A percentile compares a stretch with the other conserved stretches of the same genome.
These are phyloP conservation scores for Escarpia spicata DNA, from an alignment of 2,888 invertebrate species.

Conservation along the genomic window DNA sequence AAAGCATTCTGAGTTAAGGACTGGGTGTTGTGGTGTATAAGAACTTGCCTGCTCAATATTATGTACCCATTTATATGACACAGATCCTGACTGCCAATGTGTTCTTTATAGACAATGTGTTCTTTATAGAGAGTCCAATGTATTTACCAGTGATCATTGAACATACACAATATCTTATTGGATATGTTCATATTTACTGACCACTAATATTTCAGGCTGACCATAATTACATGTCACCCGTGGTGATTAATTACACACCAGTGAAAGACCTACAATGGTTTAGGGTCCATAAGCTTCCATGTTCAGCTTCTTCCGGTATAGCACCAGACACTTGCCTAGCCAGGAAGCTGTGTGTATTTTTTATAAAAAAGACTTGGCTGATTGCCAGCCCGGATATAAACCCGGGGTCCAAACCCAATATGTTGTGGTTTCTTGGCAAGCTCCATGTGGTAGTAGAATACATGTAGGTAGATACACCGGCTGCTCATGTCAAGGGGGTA, in stretches of 20 bases:
- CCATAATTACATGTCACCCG: neutral
- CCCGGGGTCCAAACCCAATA: neutral
- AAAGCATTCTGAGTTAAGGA: too few species aligned
- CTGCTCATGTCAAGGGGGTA: neutral
- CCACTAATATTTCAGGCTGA: neutral
- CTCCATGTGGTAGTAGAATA: neutral
- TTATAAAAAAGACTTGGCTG: neutral
- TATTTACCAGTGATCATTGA: neutral
- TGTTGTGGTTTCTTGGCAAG: neutral
- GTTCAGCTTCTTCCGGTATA: neutral
- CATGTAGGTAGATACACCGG: neutral
- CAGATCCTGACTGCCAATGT: too few species aligned
- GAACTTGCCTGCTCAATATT: too few species aligned
- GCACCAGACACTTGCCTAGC: neutral
- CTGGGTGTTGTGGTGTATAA: too few species aligned
- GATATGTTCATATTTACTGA: neutral
- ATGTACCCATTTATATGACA: too few species aligned
- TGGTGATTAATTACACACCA: neutral
- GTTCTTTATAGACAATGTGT: too few species aligned
- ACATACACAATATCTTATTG: neutral
- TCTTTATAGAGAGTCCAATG: too few species aligned
- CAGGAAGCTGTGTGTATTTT: neutral
- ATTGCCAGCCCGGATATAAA: neutral
- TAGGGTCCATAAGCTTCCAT: neutral
- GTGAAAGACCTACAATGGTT: neutral